Base-by-base conservation (phyloP, 2,113 vertebrate species). In the Columba livia region DNA sequence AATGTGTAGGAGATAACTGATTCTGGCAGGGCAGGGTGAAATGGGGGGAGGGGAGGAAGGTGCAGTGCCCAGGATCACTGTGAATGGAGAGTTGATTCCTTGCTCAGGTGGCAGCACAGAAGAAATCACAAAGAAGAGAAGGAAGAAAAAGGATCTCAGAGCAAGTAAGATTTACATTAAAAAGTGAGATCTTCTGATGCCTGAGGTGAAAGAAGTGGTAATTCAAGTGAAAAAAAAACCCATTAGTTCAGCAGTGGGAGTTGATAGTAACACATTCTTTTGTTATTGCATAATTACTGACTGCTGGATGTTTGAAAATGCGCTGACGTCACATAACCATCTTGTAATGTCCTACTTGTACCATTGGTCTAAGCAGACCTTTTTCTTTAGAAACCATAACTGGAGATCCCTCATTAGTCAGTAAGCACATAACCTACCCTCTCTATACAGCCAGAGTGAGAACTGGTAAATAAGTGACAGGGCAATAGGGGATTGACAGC, bases 371-470 rank as follows among this genome's bases (percentile, higher is more conserved):
- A 44, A 65, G 44, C 3, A 72, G 73, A 70, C 40, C 29, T 72
- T 79, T 95, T 60, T 81, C 74, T 85, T 72, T 70, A 40, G 23
- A 71, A 67, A 48, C 57, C 7, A 0, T 82, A 67, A 32, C 3
- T 86, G 65, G 51, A 89, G 47, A 56, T 90, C 54, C 85, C 12
- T 93, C 78, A 70, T 92, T 95, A 90, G 31, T 77, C 77, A 83
- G 24, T 77, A 36, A 83, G 67, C 57, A 79, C 38, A 79, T 82
- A 90, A 89, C 48, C 34, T 81, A n/a, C 44, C 18, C 28, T 65
- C 4, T 67, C 56, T 77, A 15, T 66, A 60, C 24, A 74, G 71
- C 47, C 40, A 38, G 61, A 85, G 82, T 66, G 73, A 82, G 67
- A 91, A 70, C 58, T 20, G 24, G 74, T 58, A 78, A 85, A 88